Percentiles rank a stretch among this genome's conserved stretches.
Conservation (phyloP, 1,140 invertebrate genomes). For the Stegodyphus mimosarum region DNA sequence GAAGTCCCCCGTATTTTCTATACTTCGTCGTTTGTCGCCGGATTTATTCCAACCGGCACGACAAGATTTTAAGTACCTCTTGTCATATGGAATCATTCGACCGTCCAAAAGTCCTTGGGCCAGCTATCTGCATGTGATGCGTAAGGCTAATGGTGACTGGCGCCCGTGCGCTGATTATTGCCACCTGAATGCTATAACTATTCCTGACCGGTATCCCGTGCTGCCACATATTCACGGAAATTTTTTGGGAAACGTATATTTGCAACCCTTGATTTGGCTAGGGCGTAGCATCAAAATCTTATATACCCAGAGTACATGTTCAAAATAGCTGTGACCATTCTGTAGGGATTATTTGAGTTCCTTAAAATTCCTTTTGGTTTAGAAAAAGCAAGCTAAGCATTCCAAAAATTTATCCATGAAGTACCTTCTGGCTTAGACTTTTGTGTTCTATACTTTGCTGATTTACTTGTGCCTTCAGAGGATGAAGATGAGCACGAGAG, state of each 20-base stretch:
- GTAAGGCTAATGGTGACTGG: conserved; percentile 64
- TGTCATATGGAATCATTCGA: conserved; percentile 65
- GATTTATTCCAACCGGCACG: conserved; percentile 61
- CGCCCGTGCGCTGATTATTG: conserved; percentile 70
- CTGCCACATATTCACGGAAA: no score
- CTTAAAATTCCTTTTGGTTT: conserved; percentile 65
- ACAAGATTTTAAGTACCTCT: conserved; percentile 64
- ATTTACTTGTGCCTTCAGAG: background rate
- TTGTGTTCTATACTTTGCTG: background rate
- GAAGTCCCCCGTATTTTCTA: no score
- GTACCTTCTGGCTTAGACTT: conserved; percentile 9
- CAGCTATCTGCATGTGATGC: conserved; percentile 68
- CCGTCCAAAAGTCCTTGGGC: conserved; percentile 68
- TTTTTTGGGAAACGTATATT: no score
- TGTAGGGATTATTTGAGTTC: conserved; percentile 62
- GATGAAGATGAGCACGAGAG: background rate
- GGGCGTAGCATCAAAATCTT: conserved; percentile 61
- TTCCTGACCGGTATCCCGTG: no score
- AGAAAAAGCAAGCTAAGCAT: conserved; percentile 63
- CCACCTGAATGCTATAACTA: no score
- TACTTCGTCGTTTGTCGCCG: conserved; percentile 36
- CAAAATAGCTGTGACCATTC: conserved; percentile 62
- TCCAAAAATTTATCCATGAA: conserved; percentile 58
- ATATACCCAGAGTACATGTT: conserved; percentile 29
- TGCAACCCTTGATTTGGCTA: conserved; percentile 59